Evolutionary conservation across 2,888 invertebrate species (phyloP), one percentile per base, ranked within the genome.

Genomic region (Pinctada fucata): DNA sequence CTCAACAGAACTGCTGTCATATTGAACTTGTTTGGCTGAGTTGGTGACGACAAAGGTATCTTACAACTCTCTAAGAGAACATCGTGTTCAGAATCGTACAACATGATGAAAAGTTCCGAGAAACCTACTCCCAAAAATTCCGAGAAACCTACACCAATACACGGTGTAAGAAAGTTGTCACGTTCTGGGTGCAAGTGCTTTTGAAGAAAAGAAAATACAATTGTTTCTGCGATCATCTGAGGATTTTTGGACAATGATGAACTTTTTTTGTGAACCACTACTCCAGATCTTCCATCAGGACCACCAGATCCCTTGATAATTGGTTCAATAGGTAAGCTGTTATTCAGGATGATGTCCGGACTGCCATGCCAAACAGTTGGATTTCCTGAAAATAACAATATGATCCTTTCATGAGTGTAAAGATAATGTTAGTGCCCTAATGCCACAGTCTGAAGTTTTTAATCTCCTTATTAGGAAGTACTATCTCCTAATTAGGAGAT

Each of bases 161-260:
- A 73, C 10, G 73, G 73, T 16, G 65, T 64, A 31, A 73, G 73
- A 47, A 65, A 73, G n/a, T 73, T 48, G 5, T 50, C 3, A 47
- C 50, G 48, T 48, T 65, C 65, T 47, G 72, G 72, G 47, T 72
- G 72, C 13, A 13, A 58, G 58, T 48, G 58, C 48, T 72, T 72
- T 31, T 72, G 72, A 16, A 72, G 48, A 63, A 72, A 72, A 45
- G 72, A 72, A 63, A 72, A 72, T 3, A 72, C 72, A 63, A 72
- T 65, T 49, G 73, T 73, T 49, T 73, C 73, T 49, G 73, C 73
- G 10, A 65, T 49, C 58, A 73, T 58, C 73, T 65, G 65, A 5
- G 73, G 49, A 49, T 65, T 73, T 52, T 48, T 48, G 50, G 63
- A 48, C 48, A 73, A 48, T 48, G 5, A 10, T 16, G 47, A 13